Evolutionary conservation across 1,140 invertebrate genomes (phyloP).

Genomic region (Drosophila mayri): DNA sequence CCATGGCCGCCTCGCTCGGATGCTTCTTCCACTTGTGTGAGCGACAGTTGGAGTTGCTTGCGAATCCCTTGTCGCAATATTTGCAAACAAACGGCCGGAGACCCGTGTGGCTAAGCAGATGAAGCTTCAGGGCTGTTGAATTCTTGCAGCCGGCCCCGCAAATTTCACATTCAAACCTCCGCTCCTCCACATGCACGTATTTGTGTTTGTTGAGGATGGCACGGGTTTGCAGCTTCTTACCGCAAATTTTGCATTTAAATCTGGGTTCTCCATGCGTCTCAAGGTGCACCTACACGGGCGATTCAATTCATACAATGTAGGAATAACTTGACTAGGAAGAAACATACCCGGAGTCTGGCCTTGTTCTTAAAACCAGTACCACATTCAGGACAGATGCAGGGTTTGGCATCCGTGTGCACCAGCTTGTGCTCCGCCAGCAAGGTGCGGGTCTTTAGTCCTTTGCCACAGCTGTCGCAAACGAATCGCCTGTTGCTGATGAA

Average conservation of each 20-base stretch:
- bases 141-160: constrained; percentile 76
- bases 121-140: constrained; percentile 84
- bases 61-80: constrained; percentile 85
- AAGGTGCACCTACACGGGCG: constrained; percentile 44
- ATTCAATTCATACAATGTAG: not conserved
- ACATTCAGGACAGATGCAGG: constrained; percentile 54
- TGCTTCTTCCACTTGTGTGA: constrained; percentile 85
- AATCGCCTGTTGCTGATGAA: constrained; percentile 53
- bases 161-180: constrained; percentile 81
- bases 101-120: constrained; percentile 85
- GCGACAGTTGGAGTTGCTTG: constrained; percentile 85
- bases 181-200: constrained; percentile 85
- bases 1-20: constrained; percentile 76
- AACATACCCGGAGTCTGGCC: constrained; percentile 51
- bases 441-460: constrained; percentile 84
- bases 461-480: constrained; percentile 85
- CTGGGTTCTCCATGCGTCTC: constrained; percentile 84
- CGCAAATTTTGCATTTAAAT: constrained; percentile 85
- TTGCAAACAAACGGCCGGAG: constrained; percentile 85
- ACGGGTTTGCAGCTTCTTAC: constrained; percentile 85
- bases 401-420: constrained; percentile 82
- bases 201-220: constrained; percentile 85
- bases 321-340: not conserved
- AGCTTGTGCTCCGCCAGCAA: constrained; percentile 85
- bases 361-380: constrained; percentile 56